Evolutionary conservation across 2,113 vertebrate species (phyloP), one percentile per base, ranked within the genome.

Genomic region (Gila orcuttii): DNA sequence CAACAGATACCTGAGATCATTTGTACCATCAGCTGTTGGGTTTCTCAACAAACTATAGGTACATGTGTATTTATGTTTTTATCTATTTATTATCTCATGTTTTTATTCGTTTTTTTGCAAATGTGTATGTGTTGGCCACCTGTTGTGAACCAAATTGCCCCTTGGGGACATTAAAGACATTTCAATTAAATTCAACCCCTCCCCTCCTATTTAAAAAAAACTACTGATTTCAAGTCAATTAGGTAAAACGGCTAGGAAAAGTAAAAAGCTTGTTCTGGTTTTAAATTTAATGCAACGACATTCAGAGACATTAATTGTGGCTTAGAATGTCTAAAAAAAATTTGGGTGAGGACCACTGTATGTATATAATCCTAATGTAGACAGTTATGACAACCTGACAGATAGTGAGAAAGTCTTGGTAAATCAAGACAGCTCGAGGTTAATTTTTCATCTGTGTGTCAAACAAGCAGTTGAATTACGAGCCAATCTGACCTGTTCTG

Each of bases 401-500:
- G n/a, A 55, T 10, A 23, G 19, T 21, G 10, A 31, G 42, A 59
- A 23, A 62, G 31, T 45, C 57, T 62, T 47, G 1, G 0, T 47
- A 52, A 85, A 66, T 85, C 31, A 78, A 78, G n/a, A 68, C 19
- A 33, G 59, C 28, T 73, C 12, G n/a, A 28, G 73, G n/a, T 19
- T 59, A 12, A 62, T 62, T 62, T 80, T 28, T 80, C 45, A 87
- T 31, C 31, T 42, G 60, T 64, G 77, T 59, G 64, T 79, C n/a
- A 50, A 42, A 86, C 75, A 86, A 15, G n/a, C 75, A 47, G 66
- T n/a, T 78, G 28, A 84, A 7, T 73, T 39, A 73, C 1, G 82
- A 39, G 85, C 89, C 86, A 69, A 93, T 88, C 88, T 31, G 87
- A 93, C 92, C 91, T 90, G 93, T 92, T 92, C 87, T 50, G 79